Evolutionary conservation across 2,113 vertebrate species (phyloP).

Genomic region (Trogon melanurus): DNA sequence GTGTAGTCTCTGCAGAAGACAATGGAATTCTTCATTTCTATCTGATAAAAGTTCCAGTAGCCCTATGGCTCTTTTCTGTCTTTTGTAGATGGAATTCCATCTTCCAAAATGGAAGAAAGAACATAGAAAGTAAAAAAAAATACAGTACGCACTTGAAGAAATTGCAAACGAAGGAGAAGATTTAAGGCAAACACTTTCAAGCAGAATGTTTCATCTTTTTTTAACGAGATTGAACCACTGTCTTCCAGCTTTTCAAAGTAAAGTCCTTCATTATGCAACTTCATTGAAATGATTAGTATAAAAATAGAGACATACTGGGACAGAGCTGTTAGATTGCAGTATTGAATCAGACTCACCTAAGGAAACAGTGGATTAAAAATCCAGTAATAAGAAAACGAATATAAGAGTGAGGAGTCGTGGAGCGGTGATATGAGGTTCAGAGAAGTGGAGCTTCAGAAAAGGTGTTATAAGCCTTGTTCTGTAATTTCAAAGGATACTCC

Average conservation of each 20-base stretch:
- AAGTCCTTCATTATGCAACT: background rate
- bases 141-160: background rate
- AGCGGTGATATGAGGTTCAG: background rate
- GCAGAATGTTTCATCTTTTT: background rate
- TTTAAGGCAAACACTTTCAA: background rate
- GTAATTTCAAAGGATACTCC: background rate
- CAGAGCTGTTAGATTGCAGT: background rate
- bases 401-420: background rate
- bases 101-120: background rate
- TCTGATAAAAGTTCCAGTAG: background rate
- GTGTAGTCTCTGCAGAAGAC: background rate
- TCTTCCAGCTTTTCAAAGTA: background rate
- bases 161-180: background rate
- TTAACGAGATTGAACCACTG: background rate
- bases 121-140: background rate
- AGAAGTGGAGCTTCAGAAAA: background rate
- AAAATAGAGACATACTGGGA: background rate
- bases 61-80: background rate
- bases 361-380: background rate
- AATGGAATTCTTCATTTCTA: background rate
- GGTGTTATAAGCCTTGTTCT: background rate
- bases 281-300: background rate
- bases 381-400: background rate
- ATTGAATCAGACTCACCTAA: background rate
- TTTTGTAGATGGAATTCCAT: background rate